These are phyloP conservation scores for Pimpla rufipes DNA, from an alignment of 2,888 invertebrate genomes.

Conservation along the genomic window DNA sequence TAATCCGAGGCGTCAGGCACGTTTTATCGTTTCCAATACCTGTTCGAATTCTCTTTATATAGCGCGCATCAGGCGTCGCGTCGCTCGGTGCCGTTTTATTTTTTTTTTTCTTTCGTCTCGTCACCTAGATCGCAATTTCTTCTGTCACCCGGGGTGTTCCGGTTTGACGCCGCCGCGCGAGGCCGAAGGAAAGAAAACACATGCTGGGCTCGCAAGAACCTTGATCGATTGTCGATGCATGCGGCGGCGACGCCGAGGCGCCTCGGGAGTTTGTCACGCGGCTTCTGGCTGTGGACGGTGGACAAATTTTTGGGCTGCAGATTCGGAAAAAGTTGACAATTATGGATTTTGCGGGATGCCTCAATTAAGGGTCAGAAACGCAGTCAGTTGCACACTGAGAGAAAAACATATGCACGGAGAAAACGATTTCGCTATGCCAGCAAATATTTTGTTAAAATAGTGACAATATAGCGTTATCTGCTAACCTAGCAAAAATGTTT, in stretches of 20 bases:
- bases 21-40: conserved; percentile 79
- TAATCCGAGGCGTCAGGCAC: conserved; percentile 77
- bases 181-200: conserved; percentile 9
- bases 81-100: conserved; percentile 52
- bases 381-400: too few relatives aligned
- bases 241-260: conserved; percentile 32
- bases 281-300: conserved; percentile 58
- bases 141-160: conserved; percentile 31
- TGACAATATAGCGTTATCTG: too few relatives aligned
- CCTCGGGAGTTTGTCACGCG: conserved; percentile 65
- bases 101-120: conserved; percentile 43
- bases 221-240: conserved; percentile 65
- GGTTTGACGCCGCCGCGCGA: conserved; percentile 23
- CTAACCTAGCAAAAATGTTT: too few relatives aligned
- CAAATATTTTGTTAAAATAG: too few relatives aligned
- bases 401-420: too few relatives aligned
- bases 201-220: conserved; percentile 8
- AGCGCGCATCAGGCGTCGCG: conserved; percentile 49
- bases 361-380: too few relatives aligned
- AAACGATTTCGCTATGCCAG: too few relatives aligned
- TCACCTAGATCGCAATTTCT: conserved; percentile 58
- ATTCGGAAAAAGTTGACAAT: too few relatives aligned
- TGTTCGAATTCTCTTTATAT: conserved; percentile 78
- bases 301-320: too few relatives aligned
- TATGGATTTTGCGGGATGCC: too few relatives aligned